Base-by-base conservation (phyloP, 2,797 vertebrate species). In the Oryzias dopingdopingensis region DNA sequence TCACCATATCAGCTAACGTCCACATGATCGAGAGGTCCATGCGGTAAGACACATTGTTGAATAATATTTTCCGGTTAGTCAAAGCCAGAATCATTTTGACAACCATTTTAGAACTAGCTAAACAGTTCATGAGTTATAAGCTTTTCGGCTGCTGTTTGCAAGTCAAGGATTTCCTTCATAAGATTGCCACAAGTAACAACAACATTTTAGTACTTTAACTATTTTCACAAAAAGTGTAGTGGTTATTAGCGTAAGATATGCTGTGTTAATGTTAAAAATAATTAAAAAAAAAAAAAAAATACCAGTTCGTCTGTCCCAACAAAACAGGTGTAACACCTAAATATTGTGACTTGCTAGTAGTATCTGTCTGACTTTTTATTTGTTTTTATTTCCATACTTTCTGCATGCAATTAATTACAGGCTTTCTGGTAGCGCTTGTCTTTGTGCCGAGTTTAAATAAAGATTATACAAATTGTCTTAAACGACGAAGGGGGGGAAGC, bases 21-120 rank as follows among this genome's bases (percentile, higher is more conserved):
- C 48, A 67, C 59, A 49, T 22, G 20, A 22, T 51, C 59, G 51
- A 43, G 69, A 43, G 59, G n/a, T 54, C 65, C 20, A 16, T 2
- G 43, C 65, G 83, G 80, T 87, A 64, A 82, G 83, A 71, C 49
- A 8, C 63, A 52, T 20, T 18, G 6, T n/a, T 45, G 1, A 61
- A 48, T 69, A 32, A 73, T 54, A 6, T 2, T 14, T 0, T 50
- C 43, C 29, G 15, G 42, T 32, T 3, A 51, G n/a, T 14, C 3
- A 44, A 42, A 51, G 56, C 50, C 20, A 13, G 44, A 53, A 41
- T 0, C 2, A 44, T 26, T n/a, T 18, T 43, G 32, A 12, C 4
- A 14, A 18, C 40, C 6, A 10, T 18, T 5, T 4, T 44, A 16
- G 20, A 37, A 52, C 24, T 22, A 58, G 13, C 44, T 22, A 14